Percentiles rank a stretch among this genome's conserved stretches.
These are phyloP conservation scores for Sinotaia quadrata DNA, from an alignment of 2,888 invertebrate genomes.

Conservation along the genomic window DNA sequence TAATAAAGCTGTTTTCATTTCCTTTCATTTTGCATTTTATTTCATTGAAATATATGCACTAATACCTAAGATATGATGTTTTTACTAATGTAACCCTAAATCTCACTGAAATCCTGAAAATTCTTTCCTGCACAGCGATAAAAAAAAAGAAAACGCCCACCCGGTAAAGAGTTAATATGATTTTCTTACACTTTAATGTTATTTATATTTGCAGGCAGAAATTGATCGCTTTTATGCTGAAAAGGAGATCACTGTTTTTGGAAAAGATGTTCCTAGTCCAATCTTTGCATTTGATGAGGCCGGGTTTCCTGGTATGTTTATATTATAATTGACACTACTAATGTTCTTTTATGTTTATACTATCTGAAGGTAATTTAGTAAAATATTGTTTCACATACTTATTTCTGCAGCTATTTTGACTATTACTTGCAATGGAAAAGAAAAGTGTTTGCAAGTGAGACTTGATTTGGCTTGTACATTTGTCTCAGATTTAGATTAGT, in stretches of 20 bases:
- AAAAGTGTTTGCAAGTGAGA: neutral
- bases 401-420: too few species aligned
- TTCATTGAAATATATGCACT: too few species aligned
- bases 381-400: too few species aligned
- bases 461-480: neutral
- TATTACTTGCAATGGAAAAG: neutral
- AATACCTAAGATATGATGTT: too few species aligned
- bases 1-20: too few species aligned
- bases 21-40: too few species aligned
- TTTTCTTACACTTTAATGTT: neutral
- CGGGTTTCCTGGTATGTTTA: constrained; percentile 84
- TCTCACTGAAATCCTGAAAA: neutral
- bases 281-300: constrained; percentile 92
- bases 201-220: constrained; percentile 76
- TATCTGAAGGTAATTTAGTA: too few species aligned
- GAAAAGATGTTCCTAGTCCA: constrained; percentile 86
- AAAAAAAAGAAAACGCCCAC: too few species aligned
- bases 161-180: too few species aligned
- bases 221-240: constrained; percentile 84
- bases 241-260: constrained; percentile 91
- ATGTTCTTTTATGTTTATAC: neutral
- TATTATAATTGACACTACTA: neutral
- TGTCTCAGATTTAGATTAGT: too few species aligned
- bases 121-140: too few species aligned
- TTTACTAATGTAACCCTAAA: neutral